Evolutionary conservation across 1,140 invertebrate genomes (phyloP).

Genomic region (Acromyrmex echinatior): DNA sequence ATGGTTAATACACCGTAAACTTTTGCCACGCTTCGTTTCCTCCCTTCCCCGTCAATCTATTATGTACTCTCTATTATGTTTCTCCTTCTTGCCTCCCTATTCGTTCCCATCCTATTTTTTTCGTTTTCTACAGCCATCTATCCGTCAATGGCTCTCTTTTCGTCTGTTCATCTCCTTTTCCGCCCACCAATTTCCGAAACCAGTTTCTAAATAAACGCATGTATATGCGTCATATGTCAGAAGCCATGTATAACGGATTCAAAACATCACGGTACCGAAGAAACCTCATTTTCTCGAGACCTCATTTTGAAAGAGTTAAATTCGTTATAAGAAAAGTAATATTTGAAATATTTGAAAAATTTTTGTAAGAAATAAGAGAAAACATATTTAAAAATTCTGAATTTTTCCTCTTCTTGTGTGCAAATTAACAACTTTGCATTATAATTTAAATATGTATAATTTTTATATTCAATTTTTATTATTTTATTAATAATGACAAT

Average conservation of each 20-base stretch:
- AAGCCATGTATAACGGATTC: slow-evolving; percentile 42
- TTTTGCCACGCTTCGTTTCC: slow-evolving; percentile 52
- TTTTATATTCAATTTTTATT: not conserved
- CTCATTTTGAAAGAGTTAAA: not conserved
- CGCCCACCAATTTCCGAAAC: slow-evolving; percentile 23
- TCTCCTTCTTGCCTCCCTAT: not conserved
- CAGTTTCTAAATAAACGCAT: slow-evolving; percentile 36
- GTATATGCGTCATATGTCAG: not conserved
- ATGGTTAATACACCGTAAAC: slow-evolving; percentile 65
- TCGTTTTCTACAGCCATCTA: not conserved
- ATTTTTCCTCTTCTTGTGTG: not conserved
- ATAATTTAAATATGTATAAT: not conserved
- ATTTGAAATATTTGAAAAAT: not conserved
- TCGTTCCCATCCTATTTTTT: not conserved
- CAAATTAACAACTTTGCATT: not conserved
- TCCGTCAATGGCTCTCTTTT: slow-evolving; percentile 35
- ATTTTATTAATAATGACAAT: not conserved
- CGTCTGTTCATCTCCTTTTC: slow-evolving; percentile 6
- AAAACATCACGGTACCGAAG: slow-evolving; percentile 48
- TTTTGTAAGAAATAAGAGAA: not conserved
- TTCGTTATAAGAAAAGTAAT: not conserved
- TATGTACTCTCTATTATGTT: not conserved
- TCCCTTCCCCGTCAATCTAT: not conserved
- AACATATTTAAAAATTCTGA: not conserved
- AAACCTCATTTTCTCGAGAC: not conserved